phyloP scores from a whole-genome alignment of 2,888 invertebrate genomes.

The Xiphydria camelus region DNA sequence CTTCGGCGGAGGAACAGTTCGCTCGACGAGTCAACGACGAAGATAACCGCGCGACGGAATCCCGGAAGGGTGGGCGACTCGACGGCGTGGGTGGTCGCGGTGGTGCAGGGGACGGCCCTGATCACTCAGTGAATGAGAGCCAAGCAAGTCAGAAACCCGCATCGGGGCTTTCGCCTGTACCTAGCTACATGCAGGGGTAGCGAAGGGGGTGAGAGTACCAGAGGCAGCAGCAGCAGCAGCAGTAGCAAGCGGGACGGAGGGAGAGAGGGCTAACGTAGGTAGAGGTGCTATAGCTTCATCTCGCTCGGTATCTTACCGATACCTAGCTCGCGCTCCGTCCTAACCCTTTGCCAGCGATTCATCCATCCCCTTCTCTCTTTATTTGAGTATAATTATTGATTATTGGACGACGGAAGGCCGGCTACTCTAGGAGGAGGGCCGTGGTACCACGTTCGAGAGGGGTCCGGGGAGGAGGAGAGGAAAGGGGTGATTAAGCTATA shows the following conservation, averaged over 20 bases:
- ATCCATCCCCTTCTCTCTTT: slow-evolving; percentile 59
- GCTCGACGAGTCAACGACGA: no score
- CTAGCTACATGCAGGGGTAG: slow-evolving; percentile 34
- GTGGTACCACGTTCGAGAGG: slow-evolving; percentile 31
- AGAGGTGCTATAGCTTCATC: slow-evolving; percentile 22
- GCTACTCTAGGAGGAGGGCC: slow-evolving; percentile 42
- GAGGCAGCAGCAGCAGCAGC: no score
- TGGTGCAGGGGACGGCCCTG: slow-evolving; percentile 30
- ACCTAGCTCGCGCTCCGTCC: slow-evolving; percentile 39
- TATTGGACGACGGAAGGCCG: slow-evolving; percentile 60
- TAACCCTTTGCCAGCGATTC: slow-evolving; percentile 53
- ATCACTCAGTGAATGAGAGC: slow-evolving; percentile 24
- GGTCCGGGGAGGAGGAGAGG: slow-evolving; percentile 34
- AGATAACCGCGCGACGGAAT: no score
- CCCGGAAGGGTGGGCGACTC: no score
- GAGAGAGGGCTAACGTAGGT: neutral
- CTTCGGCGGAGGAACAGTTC: no score
- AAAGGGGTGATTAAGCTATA: slow-evolving; percentile 64
- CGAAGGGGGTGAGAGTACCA: slow-evolving; percentile 22
- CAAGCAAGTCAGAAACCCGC: slow-evolving; percentile 44
- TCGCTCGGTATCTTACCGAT: slow-evolving; percentile 48
- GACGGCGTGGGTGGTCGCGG: slow-evolving; percentile 19
- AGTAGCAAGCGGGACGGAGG: no score
- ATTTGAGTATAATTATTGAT: slow-evolving; percentile 68
- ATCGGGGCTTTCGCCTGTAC: slow-evolving; percentile 37